These are phyloP conservation scores for Peromyscus attwateri DNA, from an alignment of 2,797 vertebrate genomes.

Conservation along the genomic window DNA sequence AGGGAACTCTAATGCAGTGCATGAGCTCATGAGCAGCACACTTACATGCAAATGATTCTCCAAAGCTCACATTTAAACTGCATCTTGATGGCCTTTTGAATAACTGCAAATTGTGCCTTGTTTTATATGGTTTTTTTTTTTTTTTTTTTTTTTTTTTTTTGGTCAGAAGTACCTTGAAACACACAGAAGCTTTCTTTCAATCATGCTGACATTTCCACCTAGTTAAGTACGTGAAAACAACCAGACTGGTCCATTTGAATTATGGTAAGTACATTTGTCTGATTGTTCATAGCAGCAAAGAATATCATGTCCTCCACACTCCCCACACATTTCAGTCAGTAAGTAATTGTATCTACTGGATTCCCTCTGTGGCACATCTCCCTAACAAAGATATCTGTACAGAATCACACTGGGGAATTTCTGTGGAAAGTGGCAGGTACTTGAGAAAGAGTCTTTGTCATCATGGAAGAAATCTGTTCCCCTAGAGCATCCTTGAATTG, in stretches of 20 bases:
- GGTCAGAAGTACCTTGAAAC: slow-evolving; percentile 4
- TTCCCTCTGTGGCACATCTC: not conserved
- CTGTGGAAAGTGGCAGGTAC: not conserved
- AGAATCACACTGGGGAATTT: not conserved
- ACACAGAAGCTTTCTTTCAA: not conserved
- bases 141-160: too few species aligned
- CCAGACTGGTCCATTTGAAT: not conserved
- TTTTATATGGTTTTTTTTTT: too few species aligned
- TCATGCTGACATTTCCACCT: not conserved
- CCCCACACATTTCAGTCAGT: not conserved
- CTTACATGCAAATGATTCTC: not conserved
- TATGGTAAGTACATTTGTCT: not conserved
- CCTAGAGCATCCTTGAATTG: not conserved
- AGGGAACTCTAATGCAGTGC: not conserved
- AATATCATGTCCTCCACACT: not conserved
- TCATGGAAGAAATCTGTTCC: not conserved
- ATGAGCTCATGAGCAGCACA: not conserved
- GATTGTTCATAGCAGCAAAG: not conserved
- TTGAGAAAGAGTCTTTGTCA: not conserved
- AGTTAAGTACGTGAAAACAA: slow-evolving; percentile 26
- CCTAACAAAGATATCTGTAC: not conserved
- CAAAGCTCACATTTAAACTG: not conserved
- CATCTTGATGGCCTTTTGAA: not conserved
- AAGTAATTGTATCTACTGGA: not conserved
- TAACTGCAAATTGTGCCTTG: not conserved